Percentiles rank a stretch among this genome's conserved stretches.
Evolutionary conservation across 2,797 vertebrate genomes (phyloP).

Genomic region (Hemitrygon akajei): DNA sequence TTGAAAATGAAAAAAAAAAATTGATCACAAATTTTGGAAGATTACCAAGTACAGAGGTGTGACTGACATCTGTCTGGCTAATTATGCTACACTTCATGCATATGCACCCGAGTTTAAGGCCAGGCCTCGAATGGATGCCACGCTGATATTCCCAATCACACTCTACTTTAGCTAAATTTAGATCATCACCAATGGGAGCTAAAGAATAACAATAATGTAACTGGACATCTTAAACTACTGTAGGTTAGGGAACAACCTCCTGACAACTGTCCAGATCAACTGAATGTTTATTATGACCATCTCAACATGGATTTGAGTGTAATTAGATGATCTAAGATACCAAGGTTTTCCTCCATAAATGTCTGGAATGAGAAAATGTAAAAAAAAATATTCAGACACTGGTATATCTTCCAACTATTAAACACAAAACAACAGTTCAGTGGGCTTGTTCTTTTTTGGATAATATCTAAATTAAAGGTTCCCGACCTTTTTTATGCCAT

Average conservation of each 20-base stretch:
- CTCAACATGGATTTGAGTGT: not conserved
- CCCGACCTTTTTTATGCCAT: no score
- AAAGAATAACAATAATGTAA: not conserved
- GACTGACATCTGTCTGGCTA: not conserved
- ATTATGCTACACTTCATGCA: not conserved
- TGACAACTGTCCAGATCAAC: not conserved
- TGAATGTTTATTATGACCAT: not conserved
- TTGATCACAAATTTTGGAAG: not conserved
- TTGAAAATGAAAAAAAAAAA: no score
- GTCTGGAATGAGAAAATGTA: not conserved
- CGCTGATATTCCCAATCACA: not conserved
- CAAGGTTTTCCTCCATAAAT: not conserved
- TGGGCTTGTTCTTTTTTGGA: not conserved
- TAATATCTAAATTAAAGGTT: not conserved
- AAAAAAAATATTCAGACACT: not conserved
- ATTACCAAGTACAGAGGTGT: not conserved
- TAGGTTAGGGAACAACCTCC: not conserved
- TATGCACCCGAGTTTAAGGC: not conserved
- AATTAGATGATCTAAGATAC: not conserved
- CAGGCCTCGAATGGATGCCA: not conserved
- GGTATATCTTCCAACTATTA: not conserved
- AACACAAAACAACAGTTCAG: not conserved
- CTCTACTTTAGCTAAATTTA: not conserved
- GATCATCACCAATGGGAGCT: not conserved
- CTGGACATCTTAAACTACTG: not conserved